Percentiles rank a stretch among this genome's conserved stretches.
Conservation (phyloP, 2,113 vertebrate genomes). For the Eudyptes chrysolophus region DNA sequence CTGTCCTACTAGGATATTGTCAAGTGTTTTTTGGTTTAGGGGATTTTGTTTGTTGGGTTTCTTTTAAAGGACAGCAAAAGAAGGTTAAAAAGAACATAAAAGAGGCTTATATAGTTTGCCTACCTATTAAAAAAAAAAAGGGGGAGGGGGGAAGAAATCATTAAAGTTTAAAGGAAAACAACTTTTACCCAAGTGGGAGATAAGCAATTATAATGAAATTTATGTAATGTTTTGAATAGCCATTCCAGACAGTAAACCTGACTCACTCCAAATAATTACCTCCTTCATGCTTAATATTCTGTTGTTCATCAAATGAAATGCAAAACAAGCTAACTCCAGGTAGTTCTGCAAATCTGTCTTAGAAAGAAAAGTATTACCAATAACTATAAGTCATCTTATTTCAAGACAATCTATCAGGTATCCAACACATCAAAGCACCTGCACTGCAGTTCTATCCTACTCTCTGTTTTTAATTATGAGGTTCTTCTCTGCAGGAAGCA, state of each 20-base stretch:
- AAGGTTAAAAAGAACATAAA: slow-evolving; percentile 24
- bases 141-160: not conserved
- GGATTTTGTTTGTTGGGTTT: not conserved
- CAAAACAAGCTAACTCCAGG: slow-evolving; percentile 17
- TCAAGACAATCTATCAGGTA: slow-evolving; percentile 55
- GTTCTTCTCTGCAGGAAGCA: slow-evolving; percentile 50
- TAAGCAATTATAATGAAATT: slow-evolving; percentile 42
- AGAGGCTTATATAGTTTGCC: not conserved
- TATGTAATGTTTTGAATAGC: slow-evolving; percentile 45
- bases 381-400: slow-evolving; percentile 48
- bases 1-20: not conserved
- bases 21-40: not conserved
- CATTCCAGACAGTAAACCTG: slow-evolving; percentile 48
- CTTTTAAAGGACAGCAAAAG: not conserved
- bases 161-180: slow-evolving; percentile 28
- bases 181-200: slow-evolving; percentile 52
- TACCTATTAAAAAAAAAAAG: not conserved
- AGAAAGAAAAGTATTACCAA: slow-evolving; percentile 35
- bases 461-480: slow-evolving; percentile 63
- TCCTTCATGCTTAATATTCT: slow-evolving; percentile 45
- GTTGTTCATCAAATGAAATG: slow-evolving; percentile 51
- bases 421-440: slow-evolving; percentile 55
- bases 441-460: slow-evolving; percentile 17
- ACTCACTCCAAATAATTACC: slow-evolving; percentile 61
- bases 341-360: slow-evolving; percentile 38